phyloP scores from a whole-genome alignment of 2,797 vertebrate genomes.

The Agapornis canus region DNA sequence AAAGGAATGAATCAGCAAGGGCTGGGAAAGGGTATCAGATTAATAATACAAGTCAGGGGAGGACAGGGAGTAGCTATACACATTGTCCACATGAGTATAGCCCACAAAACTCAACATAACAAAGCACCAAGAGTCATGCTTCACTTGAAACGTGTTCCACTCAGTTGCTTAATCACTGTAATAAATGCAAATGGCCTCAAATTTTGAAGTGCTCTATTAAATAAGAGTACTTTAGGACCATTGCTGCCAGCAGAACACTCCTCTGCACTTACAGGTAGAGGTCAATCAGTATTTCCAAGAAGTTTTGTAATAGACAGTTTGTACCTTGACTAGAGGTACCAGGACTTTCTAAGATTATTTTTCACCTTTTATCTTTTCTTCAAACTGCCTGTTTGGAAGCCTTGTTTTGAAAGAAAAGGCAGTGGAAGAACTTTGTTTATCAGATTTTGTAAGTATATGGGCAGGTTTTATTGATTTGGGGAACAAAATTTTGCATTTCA shows the following conservation, averaged over 20 bases:
- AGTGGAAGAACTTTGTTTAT: neutral
- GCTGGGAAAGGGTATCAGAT: neutral
- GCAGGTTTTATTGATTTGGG: neutral
- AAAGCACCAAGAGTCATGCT: neutral
- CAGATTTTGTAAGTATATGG: neutral
- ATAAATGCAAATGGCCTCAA: neutral
- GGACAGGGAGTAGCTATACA: neutral
- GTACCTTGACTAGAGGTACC: too few relatives aligned
- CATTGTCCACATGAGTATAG: neutral
- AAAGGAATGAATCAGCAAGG: neutral
- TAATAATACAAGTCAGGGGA: neutral
- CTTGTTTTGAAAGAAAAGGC: neutral
- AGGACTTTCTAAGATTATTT: too few relatives aligned
- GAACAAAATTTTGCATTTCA: neutral
- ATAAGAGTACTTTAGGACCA: neutral
- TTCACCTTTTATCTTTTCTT: too few relatives aligned
- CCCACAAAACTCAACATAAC: neutral
- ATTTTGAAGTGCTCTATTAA: neutral
- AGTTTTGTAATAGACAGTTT: neutral
- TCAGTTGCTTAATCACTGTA: neutral
- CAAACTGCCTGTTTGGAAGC: too few relatives aligned
- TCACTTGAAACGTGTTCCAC: neutral
- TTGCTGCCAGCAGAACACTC: neutral
- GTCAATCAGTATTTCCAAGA: neutral
- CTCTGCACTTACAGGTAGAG: neutral